A percentile compares a stretch with the other conserved stretches of the same genome.
Conservation (phyloP, 1,140 invertebrate genomes). For the Cataglyphis hispanica region DNA sequence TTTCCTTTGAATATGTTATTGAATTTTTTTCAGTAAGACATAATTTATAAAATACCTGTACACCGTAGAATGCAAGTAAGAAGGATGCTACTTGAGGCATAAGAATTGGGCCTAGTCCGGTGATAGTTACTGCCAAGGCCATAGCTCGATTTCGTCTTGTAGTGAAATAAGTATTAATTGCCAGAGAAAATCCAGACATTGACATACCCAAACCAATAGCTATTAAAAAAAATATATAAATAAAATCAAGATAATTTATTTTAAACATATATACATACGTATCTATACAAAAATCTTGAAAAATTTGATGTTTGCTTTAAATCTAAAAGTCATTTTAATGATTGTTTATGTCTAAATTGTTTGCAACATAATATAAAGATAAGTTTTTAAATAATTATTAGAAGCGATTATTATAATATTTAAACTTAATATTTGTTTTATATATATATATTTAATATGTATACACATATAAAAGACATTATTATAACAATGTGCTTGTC, state of each 20-base stretch:
- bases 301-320: not conserved
- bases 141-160: constrained; percentile 89
- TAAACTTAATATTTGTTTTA: not conserved
- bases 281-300: not conserved
- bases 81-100: constrained; percentile 89
- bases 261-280: too few relatives aligned
- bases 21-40: not conserved
- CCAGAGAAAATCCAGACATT: constrained; percentile 89
- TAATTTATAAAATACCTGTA: constrained; percentile 80
- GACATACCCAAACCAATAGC: constrained; percentile 89
- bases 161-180: constrained; percentile 90
- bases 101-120: constrained; percentile 90
- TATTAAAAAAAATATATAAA: constrained; percentile 68
- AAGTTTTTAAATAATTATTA: not conserved
- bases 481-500: not conserved
- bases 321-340: constrained; percentile 1
- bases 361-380: not conserved
- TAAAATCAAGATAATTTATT: not conserved
- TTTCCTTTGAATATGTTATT: not conserved
- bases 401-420: not conserved
- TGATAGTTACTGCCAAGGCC: constrained; percentile 89
- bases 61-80: constrained; percentile 87
- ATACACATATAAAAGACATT: not conserved
- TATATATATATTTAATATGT: too few relatives aligned
- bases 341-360: not conserved